phyloP scores from a whole-genome alignment of 2,888 invertebrate species.

The Hyposoter didymator region DNA sequence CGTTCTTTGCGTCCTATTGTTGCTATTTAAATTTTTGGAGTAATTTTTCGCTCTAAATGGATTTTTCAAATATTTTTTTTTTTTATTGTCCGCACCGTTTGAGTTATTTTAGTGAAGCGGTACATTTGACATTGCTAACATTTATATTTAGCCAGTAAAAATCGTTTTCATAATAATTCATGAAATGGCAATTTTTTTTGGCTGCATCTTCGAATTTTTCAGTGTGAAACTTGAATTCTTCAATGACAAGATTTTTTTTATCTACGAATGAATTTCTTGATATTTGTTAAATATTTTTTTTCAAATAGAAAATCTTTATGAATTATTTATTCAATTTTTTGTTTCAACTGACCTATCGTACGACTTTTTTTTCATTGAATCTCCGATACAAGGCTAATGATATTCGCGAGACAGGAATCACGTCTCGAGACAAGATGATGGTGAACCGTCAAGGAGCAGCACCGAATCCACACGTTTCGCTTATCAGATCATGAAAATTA shows the following conservation, averaged over 20 bases:
- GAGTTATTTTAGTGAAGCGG: not conserved
- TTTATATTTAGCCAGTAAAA: not conserved
- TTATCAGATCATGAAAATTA: not conserved
- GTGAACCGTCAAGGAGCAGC: constrained; percentile 9
- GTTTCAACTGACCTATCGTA: not conserved
- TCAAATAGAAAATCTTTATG: not conserved
- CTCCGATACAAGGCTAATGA: not conserved
- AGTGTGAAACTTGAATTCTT: not conserved
- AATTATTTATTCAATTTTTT: not conserved
- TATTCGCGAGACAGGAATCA: not conserved
- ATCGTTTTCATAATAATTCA: not conserved
- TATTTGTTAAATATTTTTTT: not conserved
- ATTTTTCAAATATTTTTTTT: not conserved
- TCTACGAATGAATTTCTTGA: not conserved
- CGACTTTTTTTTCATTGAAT: not conserved
- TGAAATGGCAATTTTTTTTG: no score
- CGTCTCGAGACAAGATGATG: constrained; percentile 11
- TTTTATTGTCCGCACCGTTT: not conserved
- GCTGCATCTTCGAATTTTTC: not conserved
- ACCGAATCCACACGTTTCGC: not conserved
- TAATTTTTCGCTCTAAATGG: not conserved
- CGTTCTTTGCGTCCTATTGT: no score
- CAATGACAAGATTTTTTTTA: not conserved
- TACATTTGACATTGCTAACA: not conserved
- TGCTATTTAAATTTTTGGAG: not conserved